Evolutionary conservation across 2,113 vertebrate species (phyloP), one percentile per base, ranked within the genome.

Genomic region (Zingel zingel): DNA sequence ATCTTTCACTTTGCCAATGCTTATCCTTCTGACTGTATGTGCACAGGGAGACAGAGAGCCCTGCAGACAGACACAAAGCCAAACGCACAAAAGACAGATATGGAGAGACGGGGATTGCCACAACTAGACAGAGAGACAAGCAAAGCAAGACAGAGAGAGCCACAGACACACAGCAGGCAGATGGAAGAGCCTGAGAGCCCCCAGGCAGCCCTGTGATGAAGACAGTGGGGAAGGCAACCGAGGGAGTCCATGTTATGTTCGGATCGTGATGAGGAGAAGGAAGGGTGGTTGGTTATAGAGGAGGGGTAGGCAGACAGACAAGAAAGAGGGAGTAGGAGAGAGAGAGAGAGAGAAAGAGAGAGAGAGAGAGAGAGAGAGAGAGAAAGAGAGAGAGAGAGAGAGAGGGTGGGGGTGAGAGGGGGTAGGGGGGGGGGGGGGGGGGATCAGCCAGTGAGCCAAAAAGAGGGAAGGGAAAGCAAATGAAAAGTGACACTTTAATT

Each of bases 401-500:
- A 75, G 76, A 73, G 33, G 62, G 66, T 54, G 48, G 23, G 66
- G 58, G 27, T n/a, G n/a, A n/a, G n/a, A n/a, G n/a, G n/a, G n/a
- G n/a, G n/a, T n/a, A n/a, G n/a, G n/a, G n/a, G n/a, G n/a, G n/a
- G n/a, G 33, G 62, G 66, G 57, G 48, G 23, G 66, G 58, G 27
- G 75, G 85, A 86, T 85, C 86, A 92, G 80, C 88, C 83, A 85
- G 70, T 62, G 87, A 90, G 89, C 88, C 88, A 91, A 92, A 87
- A 91, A 94, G 94, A 95, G 82, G 88, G 93, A 95, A 93, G 93
- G 90, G 80, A 92, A 91, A 89, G 93, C 91, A 94, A 96, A 96
- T 95, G 94, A 96, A 94, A 95, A 94, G 94, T 95, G 95, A 96
- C 95, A 95, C 92, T 95, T 95, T 93, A 95, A 95, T 96, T 95